Evolutionary conservation across 1,140 invertebrate genomes (phyloP), one percentile per base, ranked within the genome.

Genomic region (Neodiprion lecontei): DNA sequence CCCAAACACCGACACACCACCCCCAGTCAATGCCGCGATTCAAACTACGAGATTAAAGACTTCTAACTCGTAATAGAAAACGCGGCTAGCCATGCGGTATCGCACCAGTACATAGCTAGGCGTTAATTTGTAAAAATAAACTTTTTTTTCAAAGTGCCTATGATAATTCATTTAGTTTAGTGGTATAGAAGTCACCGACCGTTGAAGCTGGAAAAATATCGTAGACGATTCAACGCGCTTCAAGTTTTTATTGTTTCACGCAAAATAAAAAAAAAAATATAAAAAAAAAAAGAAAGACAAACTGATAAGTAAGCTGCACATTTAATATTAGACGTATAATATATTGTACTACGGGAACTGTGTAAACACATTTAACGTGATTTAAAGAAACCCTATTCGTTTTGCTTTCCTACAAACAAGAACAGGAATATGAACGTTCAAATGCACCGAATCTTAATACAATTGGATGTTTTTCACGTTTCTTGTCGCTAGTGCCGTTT

Each of bases 1-100:
- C 79, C 81, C 75, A 76, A 76, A 80, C 73, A 78, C 79, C 81
- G 74, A 76, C 75, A 79, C 72, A 78, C 80, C 80, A 73, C 77
- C 73, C 74, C 74, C 79, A 77, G 80, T 83, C 81, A 79, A 84
- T 84, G 81, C 75, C 79, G 81, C 80, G 80, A 80, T 80, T 80
- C 79, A 81, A 81, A 78, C 65, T 79, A 78, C 75, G 68, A 40
- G 73, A 82, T 80, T 80, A 74, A 78, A 72, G 76, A 77, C 40
- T 76, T 66, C 76, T 74, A 61, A 76, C 23, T 77, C 75, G 75
- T 73, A 73, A 72, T 78, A 78, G 76, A 79, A 61, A 14, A 74
- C 76, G 66, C 79, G 79, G 77, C 76, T 69, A 76, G 72, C 79
- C 79, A 82, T 84, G 82, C 76, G 80, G 80, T 74, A 53, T 70